These are phyloP conservation scores for Drosophila kokeensis DNA, from an alignment of 2,888 invertebrate species.

Conservation along the genomic window DNA sequence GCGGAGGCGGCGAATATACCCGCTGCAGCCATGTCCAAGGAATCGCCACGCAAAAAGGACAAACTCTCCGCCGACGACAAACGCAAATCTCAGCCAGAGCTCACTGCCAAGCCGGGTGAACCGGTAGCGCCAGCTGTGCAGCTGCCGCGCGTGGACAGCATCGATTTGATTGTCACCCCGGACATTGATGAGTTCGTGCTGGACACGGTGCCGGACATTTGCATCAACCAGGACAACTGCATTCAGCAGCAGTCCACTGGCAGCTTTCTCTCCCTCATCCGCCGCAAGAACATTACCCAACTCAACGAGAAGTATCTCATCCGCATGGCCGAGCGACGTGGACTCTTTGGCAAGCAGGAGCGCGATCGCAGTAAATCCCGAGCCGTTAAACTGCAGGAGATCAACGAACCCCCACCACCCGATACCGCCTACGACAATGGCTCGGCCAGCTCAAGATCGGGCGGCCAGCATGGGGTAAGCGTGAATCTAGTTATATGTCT, in stretches of 20 bases:
- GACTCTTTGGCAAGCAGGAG: constrained; percentile 88
- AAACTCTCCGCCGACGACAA: constrained; percentile 61
- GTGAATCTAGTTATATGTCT: neutral
- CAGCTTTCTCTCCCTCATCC: constrained; percentile 87
- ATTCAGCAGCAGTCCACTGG: constrained; percentile 86
- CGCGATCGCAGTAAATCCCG: constrained; percentile 83
- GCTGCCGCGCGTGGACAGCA: constrained; percentile 57
- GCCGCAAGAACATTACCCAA: constrained; percentile 88
- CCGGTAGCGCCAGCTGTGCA: constrained; percentile 18
- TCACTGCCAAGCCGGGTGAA: constrained; percentile 35
- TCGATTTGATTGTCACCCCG: constrained; percentile 69
- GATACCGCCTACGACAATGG: constrained; percentile 61
- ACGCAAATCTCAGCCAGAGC: constrained; percentile 50
- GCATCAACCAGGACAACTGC: constrained; percentile 86
- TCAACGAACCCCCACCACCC: constrained; percentile 45
- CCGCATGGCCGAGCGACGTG: constrained; percentile 92
- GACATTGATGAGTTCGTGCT: constrained; percentile 88
- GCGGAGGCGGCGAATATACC: constrained; percentile 82
- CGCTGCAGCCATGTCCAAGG: constrained; percentile 73
- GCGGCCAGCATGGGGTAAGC: constrained; percentile 62
- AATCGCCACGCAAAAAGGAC: constrained; percentile 74
- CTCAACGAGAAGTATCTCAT: constrained; percentile 94
- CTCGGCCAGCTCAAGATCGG: constrained; percentile 42
- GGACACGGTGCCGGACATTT: constrained; percentile 87
- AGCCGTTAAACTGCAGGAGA: constrained; percentile 82